These are phyloP conservation scores for Dascyllus trimaculatus DNA, from an alignment of 2,113 vertebrate species.

Conservation along the genomic window DNA sequence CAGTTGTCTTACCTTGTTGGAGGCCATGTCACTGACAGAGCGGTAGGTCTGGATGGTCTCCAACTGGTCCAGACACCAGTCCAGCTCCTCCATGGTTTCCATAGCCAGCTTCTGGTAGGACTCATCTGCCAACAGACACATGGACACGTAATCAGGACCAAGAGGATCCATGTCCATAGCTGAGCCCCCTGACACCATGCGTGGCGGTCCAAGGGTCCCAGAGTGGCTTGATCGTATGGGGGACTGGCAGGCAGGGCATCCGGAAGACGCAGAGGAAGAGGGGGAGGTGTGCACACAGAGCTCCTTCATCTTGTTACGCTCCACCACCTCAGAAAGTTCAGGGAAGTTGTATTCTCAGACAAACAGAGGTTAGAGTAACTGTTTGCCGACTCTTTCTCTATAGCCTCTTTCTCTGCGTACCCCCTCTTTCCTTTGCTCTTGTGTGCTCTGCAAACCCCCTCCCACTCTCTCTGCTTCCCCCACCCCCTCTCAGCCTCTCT, in stretches of 20 bases:
- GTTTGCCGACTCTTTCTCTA: slow-evolving; percentile 53
- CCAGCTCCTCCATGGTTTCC: slow-evolving; percentile 83
- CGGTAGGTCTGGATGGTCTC: slow-evolving; percentile 84
- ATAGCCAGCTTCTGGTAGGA: slow-evolving; percentile 83
- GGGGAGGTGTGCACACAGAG: slow-evolving; percentile 72
- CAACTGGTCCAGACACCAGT: slow-evolving; percentile 84
- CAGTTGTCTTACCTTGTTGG: slow-evolving; percentile 76
- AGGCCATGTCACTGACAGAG: slow-evolving; percentile 84
- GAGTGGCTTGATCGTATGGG: slow-evolving; percentile 57
- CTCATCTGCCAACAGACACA: slow-evolving; percentile 84
- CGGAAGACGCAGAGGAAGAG: slow-evolving; percentile 61
- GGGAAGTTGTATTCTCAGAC: slow-evolving; percentile 49
- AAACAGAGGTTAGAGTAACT: slow-evolving; percentile 51
- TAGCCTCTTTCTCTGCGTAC: slow-evolving; percentile 58
- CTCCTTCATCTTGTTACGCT: slow-evolving; percentile 71
- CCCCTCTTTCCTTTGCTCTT: slow-evolving; percentile 51
- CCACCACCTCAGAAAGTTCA: slow-evolving; percentile 57
- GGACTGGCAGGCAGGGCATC: slow-evolving; percentile 60
- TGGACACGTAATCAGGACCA: slow-evolving; percentile 77
- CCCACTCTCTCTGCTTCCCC: slow-evolving; percentile 55
- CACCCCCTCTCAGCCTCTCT: slow-evolving; percentile 36
- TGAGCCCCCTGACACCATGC: slow-evolving; percentile 53
- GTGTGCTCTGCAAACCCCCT: slow-evolving; percentile 60
- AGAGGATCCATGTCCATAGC: slow-evolving; percentile 68
- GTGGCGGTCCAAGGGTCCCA: slow-evolving; percentile 55